These are phyloP conservation scores for Sturnus vulgaris DNA, from an alignment of 2,113 vertebrate genomes.

Conservation along the genomic window DNA sequence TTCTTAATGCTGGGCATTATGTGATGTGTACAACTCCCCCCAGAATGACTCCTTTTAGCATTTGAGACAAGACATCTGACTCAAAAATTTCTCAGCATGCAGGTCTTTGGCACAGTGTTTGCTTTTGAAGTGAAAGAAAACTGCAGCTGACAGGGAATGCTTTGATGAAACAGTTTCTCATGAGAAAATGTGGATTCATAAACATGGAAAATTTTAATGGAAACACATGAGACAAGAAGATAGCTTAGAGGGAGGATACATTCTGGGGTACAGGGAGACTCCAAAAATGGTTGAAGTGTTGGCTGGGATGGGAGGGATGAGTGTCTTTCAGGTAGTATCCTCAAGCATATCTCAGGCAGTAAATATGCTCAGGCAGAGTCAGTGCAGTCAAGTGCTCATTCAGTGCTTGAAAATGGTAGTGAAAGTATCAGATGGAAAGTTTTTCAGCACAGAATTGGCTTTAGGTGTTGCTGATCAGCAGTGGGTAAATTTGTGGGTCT, in stretches of 20 bases:
- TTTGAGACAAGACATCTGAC: slow-evolving; percentile 8
- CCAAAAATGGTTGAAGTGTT: background rate
- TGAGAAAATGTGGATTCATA: slow-evolving; percentile 7
- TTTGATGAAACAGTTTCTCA: slow-evolving; percentile 28
- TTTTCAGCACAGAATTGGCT: background rate
- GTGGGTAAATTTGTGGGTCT: background rate
- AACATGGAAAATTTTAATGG: background rate
- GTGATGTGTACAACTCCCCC: background rate
- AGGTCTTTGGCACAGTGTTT: background rate
- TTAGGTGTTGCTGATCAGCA: background rate
- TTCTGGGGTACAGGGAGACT: background rate
- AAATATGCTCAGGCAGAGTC: background rate
- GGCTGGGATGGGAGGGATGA: background rate
- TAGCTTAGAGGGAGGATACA: background rate
- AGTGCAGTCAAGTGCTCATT: background rate
- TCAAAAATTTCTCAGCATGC: slow-evolving; percentile 6
- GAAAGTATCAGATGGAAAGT: background rate
- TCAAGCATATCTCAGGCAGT: background rate
- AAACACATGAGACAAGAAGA: background rate
- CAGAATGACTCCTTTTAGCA: background rate
- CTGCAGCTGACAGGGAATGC: background rate
- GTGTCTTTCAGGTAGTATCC: background rate
- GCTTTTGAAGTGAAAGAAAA: slow-evolving; percentile 39
- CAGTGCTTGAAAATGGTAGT: background rate
- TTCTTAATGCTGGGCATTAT: background rate